Percentiles rank a stretch among this genome's conserved stretches.
Conservation (phyloP, 2,888 invertebrate species). For the Nomada lathburiana region DNA sequence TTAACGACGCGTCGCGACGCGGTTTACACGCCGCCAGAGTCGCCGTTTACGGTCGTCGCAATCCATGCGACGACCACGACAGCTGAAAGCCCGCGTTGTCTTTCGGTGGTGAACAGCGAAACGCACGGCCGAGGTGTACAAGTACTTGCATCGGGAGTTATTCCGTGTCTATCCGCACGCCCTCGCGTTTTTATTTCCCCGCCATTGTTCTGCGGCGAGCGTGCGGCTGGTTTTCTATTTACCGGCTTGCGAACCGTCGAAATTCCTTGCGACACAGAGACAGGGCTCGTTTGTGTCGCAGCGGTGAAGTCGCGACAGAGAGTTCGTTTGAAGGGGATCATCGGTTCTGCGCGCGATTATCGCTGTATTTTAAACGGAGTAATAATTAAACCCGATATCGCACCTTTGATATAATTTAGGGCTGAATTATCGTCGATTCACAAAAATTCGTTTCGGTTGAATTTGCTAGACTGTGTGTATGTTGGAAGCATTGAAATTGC, state of each 20-base stretch:
- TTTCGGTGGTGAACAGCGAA: conserved; percentile 12
- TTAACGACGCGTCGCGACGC: conserved; percentile 16
- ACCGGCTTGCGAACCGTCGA: background rate
- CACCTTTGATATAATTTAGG: too few relatives aligned
- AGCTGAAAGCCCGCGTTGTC: conserved; percentile 59
- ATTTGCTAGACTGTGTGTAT: background rate
- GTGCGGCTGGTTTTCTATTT: conserved; percentile 9
- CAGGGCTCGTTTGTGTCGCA: background rate
- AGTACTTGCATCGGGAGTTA: conserved; percentile 13
- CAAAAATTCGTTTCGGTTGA: too few relatives aligned
- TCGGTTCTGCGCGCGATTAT: too few relatives aligned
- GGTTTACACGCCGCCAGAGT: conserved; percentile 37
- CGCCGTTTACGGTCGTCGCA: conserved; percentile 56
- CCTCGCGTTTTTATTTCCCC: conserved; percentile 13
- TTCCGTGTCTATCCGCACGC: background rate
- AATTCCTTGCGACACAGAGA: background rate
- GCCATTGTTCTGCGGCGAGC: conserved; percentile 1
- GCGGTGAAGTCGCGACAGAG: too few relatives aligned
- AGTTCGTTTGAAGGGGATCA: too few relatives aligned
- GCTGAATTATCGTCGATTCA: too few relatives aligned
- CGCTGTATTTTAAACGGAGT: too few relatives aligned
- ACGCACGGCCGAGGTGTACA: background rate
- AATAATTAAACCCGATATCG: too few relatives aligned
- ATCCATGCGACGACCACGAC: conserved; percentile 52
- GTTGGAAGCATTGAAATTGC: conserved; percentile 12